A percentile compares a stretch with the other conserved stretches of the same genome.
phyloP scores from a whole-genome alignment of 2,113 vertebrate species.

The Pheucticus melanocephalus region DNA sequence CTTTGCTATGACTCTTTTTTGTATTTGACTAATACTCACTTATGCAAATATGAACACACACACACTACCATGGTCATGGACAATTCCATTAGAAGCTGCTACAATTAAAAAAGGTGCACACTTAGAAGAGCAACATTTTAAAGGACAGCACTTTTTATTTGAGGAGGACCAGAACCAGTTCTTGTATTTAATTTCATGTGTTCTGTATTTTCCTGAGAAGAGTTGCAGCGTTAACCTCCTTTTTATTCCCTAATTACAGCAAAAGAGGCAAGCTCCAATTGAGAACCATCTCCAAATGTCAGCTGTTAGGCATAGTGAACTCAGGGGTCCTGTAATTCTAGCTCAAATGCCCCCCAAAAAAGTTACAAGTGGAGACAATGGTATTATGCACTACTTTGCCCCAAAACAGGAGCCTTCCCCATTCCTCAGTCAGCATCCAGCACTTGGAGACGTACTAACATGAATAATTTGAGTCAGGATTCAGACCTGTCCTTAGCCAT shows the following conservation, averaged over 20 bases:
- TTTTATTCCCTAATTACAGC: neutral
- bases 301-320: neutral
- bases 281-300: neutral
- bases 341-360: neutral
- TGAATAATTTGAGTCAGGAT: neutral
- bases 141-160: neutral
- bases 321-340: neutral
- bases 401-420: neutral
- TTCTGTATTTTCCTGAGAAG: neutral
- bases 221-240: neutral
- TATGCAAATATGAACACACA: neutral
- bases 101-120: neutral
- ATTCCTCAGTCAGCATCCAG: neutral
- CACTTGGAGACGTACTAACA: fast-evolving
- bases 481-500: neutral
- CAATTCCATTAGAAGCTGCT: neutral
- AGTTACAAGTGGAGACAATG: neutral
- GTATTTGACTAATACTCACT: neutral
- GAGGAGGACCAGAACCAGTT: neutral
- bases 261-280: neutral
- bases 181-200: neutral
- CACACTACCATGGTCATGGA: fast-evolving
- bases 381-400: neutral
- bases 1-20: neutral
- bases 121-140: neutral